Conservation (phyloP, 2,888 invertebrate species). For the Scrobipalpa atriplicella region DNA sequence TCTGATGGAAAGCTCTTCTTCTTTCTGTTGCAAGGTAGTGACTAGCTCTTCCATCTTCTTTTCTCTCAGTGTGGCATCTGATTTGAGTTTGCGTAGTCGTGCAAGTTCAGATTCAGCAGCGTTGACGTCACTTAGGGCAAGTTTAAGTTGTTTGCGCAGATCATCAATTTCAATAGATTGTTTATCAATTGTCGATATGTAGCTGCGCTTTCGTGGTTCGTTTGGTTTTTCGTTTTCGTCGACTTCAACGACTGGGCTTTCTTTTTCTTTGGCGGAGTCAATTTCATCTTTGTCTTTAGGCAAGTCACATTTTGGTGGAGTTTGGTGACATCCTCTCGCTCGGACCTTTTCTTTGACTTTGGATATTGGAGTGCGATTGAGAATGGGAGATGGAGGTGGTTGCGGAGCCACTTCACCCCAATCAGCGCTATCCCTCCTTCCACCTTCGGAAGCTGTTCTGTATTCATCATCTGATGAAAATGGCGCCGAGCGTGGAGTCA, state of each 20-base stretch:
- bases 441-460: constrained; percentile 92
- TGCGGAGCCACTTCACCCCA: constrained; percentile 86
- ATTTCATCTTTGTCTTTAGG: constrained; percentile 81
- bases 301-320: constrained; percentile 73
- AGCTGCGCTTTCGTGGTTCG: constrained; percentile 79
- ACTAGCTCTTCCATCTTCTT: constrained; percentile 90
- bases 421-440: constrained; percentile 90
- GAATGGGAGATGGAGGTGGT: constrained; percentile 84
- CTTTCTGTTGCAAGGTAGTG: constrained; percentile 88
- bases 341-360: constrained; percentile 78
- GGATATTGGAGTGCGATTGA: constrained; percentile 79
- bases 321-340: constrained; percentile 83
- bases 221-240: constrained; percentile 76
- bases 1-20: constrained; percentile 87
- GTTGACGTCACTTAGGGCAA: constrained; percentile 84
- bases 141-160: constrained; percentile 86
- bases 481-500: constrained; percentile 85
- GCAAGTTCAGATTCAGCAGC: constrained; percentile 88
- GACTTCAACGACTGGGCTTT: constrained; percentile 59
- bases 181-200: constrained; percentile 83
- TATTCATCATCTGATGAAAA: constrained; percentile 95
- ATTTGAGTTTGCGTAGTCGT: constrained; percentile 86
- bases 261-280: constrained; percentile 78
- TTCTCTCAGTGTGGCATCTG: constrained; percentile 87
- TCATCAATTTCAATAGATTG: constrained; percentile 87